A percentile compares a stretch with the other conserved stretches of the same genome.
Evolutionary conservation across 2,888 invertebrate species (phyloP).

Genomic region (Phrixothrix hirtus): DNA sequence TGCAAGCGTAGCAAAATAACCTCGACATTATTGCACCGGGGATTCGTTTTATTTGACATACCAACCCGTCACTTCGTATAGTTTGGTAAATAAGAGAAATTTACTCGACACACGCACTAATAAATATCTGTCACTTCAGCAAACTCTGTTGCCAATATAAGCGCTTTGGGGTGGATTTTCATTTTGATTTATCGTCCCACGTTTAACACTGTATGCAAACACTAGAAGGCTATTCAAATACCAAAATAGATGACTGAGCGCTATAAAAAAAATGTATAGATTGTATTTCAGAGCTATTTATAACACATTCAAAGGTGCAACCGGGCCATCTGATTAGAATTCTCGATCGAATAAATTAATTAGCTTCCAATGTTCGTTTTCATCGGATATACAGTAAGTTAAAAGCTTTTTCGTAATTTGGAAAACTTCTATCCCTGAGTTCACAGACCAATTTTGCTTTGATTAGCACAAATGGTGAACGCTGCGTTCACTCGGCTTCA

Average conservation of each 20-base stretch:
- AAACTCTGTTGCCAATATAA: conserved; percentile 32
- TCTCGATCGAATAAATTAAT: conserved; percentile 32
- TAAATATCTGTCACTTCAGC: conserved; percentile 34
- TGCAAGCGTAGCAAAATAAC: conserved; percentile 29
- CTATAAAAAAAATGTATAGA: neutral
- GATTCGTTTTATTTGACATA: conserved; percentile 34
- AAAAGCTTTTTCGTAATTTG: conserved; percentile 43
- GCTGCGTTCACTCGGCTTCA: conserved; percentile 33
- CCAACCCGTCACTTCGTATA: conserved; percentile 33
- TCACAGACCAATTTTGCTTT: conserved; percentile 42
- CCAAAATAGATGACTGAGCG: conserved; percentile 8
- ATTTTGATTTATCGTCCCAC: conserved; percentile 31
- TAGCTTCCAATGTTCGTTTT: conserved; percentile 24
- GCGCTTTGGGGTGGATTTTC: conserved; percentile 32
- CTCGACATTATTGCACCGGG: conserved; percentile 32
- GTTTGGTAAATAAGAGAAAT: conserved; percentile 35
- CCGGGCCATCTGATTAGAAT: conserved; percentile 21
- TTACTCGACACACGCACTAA: conserved; percentile 34
- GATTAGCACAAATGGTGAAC: conserved; percentile 38
- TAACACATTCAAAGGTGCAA: conserved; percentile 4
- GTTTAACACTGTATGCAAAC: conserved; percentile 27
- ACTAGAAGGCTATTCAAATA: conserved; percentile 18
- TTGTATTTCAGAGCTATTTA: conserved; percentile 7
- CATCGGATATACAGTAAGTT: conserved; percentile 27
- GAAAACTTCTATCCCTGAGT: conserved; percentile 45